A percentile compares a stretch with the other conserved stretches of the same genome.
Evolutionary conservation across 2,797 vertebrate genomes (phyloP).

Genomic region (Molothrus ater): DNA sequence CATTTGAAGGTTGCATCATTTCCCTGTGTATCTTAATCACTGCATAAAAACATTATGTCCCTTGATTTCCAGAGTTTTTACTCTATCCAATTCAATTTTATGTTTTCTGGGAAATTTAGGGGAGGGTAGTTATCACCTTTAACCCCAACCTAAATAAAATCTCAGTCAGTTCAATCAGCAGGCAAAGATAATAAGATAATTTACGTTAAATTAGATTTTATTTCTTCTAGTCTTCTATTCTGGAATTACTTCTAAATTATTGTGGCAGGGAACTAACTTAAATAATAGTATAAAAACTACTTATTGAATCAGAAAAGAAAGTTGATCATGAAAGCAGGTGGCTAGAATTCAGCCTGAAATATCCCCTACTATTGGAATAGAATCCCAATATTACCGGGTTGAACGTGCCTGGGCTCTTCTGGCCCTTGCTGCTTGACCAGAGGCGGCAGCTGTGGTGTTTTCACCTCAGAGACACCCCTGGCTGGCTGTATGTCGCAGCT

Average conservation of each 20-base stretch:
- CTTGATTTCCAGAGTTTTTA: neutral
- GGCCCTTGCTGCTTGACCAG: too few species aligned
- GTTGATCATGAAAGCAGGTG: neutral
- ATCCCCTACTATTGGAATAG: neutral
- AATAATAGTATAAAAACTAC: neutral
- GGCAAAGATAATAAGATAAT: neutral
- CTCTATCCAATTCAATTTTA: neutral
- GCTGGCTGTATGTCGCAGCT: too few species aligned
- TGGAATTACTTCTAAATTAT: neutral
- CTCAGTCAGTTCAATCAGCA: neutral
- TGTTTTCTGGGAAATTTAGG: neutral
- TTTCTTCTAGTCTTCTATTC: neutral
- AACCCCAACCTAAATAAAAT: neutral
- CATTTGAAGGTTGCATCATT: neutral
- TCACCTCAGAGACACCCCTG: too few species aligned
- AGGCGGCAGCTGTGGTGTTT: too few species aligned
- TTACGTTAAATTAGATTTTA: neutral
- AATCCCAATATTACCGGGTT: too few species aligned
- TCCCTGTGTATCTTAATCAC: neutral
- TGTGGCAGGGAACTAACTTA: neutral
- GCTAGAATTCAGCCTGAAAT: neutral
- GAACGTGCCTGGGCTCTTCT: too few species aligned
- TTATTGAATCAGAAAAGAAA: neutral
- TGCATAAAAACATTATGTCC: neutral
- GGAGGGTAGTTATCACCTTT: neutral